Evolutionary conservation across 2,797 vertebrate species (phyloP), one percentile per base, ranked within the genome.

Genomic region (Sphaeramia orbicularis): DNA sequence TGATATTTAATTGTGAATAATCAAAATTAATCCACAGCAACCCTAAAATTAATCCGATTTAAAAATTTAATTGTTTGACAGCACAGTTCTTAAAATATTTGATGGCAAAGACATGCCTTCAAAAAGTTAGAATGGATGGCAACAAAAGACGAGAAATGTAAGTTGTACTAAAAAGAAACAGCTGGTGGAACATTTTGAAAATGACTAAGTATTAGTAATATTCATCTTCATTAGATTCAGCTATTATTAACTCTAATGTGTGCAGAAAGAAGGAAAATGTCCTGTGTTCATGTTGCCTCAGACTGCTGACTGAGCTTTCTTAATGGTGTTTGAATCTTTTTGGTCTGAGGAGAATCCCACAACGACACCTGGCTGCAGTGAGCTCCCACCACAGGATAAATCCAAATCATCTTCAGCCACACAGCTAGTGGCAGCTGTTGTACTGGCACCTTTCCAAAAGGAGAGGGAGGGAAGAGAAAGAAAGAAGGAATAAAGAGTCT

Each of bases 391-490:
- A 15, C 60, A 45, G 70, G 80, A 60, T 60, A 74, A 83, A 86
- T 71, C 74, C 77, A 61, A 72, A 62, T 75, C 52, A 70, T 82
- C 62, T 69, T 50, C 71, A 73, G 71, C 65, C 74, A 18, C 66
- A 75, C 81, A 73, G 76, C 68, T 18, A 51, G 61, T 11, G 63
- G 75, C 89, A 91, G 85, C 91, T 92, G 89, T 65, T 84, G 68
- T 49, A 9, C 67, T 30, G 65, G 84, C 60, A 66, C 6, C 0
- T 45, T 10, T 81, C 78, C 90, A 85, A 30, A 43, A 27, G 18
- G 38, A 41, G 24, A 64, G 24, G 38, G 42, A 51, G 35, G 66
- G 42, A 36, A 61, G 53, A 51, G 50, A 59, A 40, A 49, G n/a
- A 52, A 19, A 32, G 42, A 48, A 14, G 14, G 24, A 36, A 73